Base-by-base conservation (phyloP, 30 jellyfish, hydroid and myxozoan genomes). In the Hydractinia echinata region DNA sequence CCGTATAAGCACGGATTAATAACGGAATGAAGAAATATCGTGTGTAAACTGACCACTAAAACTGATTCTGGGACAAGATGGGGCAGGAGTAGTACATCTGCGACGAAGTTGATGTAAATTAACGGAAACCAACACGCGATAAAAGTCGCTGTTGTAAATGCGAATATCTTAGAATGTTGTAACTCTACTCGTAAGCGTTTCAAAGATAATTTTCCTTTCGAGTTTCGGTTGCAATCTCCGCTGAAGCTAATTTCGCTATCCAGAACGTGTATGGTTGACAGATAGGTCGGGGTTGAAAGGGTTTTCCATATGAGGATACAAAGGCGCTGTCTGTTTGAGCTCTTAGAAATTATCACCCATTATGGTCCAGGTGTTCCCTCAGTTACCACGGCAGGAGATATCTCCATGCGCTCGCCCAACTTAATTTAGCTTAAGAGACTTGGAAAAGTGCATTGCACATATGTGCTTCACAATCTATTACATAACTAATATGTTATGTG, bases 51-150 rank as follows among this genome's bases (percentile, higher is more conserved):
- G 10, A 71, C 51, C 13, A 20, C 53, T 9, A 71, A 15, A 8
- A 71, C 4, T 20, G 30, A 71, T 8, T 8, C 51, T 20, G 81
- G 81, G 15, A 52, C 81, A 30, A 71, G 61, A 20, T 10, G 3
- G 39, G 81, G 81, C 0, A 30, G 7, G 1, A 30, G 61, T 20
- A 71, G 18, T n/a, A 71, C 81, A 50, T 71, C 81, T 20, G 81
- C 81, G 18, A 71, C 61, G n/a, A 71, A 14, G 81, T 71, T 71
- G 81, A 71, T 71, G 53, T 71, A 71, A 20, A 71, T 71, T 52
- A 71, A 50, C 39, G 81, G 81, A 52, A 71, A 71, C 81, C 81
- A 71, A 71, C 81, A 71, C 9, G 61, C 81, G 30, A 71, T 5
- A 15, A 71, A 71, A 15, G 8, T 71, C 67, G 51, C 13, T 20